phyloP scores from a whole-genome alignment of 2,888 invertebrate genomes.

The Eupithecia tripunctaria region DNA sequence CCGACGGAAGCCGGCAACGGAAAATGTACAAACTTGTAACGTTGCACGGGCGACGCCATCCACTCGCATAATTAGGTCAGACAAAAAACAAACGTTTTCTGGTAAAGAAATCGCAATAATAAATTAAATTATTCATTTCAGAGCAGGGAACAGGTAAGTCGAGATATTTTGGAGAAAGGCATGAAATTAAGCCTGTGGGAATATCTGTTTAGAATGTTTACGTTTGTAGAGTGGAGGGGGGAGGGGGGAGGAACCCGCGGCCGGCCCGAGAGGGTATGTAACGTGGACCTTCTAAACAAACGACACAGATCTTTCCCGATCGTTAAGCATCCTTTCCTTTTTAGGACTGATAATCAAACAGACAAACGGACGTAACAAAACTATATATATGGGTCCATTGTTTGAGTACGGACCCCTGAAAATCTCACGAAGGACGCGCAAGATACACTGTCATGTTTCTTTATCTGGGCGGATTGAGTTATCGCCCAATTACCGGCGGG shows the following conservation, averaged over 20 bases:
- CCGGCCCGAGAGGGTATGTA: background rate
- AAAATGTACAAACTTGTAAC: background rate
- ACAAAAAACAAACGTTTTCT: background rate
- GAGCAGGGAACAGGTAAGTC: background rate
- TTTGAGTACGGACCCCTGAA: background rate
- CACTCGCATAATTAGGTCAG: background rate
- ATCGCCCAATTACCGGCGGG: constrained; percentile 39
- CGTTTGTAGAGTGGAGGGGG: background rate
- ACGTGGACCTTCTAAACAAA: background rate
- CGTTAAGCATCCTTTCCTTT: background rate
- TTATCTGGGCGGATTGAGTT: constrained; percentile 38
- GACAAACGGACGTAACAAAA: background rate
- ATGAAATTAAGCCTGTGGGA: background rate
- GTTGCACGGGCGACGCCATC: background rate
- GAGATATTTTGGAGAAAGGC: background rate
- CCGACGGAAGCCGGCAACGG: background rate
- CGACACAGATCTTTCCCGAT: background rate
- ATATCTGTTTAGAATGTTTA: background rate
- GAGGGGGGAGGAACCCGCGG: background rate
- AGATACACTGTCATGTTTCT: constrained; percentile 32
- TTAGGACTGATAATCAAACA: background rate
- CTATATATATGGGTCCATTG: background rate
- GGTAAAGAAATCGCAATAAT: background rate
- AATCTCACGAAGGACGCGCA: constrained; percentile 7
- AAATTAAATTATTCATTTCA: background rate